Base-by-base conservation (phyloP, 1,140 invertebrate genomes). In the Homarus americanus region DNA sequence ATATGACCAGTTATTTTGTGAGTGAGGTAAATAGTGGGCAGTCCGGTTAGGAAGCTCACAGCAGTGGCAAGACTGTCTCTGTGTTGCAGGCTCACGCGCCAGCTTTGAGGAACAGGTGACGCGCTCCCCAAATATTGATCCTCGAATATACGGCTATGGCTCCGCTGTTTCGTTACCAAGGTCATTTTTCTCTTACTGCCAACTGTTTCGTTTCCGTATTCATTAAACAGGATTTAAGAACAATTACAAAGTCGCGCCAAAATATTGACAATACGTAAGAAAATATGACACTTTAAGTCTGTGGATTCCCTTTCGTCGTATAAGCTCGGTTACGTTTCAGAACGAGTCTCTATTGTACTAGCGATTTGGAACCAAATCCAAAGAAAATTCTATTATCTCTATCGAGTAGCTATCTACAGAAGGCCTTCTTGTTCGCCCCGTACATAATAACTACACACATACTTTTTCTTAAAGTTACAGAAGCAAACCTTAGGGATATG, bases 41-140 rank as follows among this genome's bases (percentile, higher is more conserved):
- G 40, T n/a, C n/a, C 17, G 24, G 24, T 53, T 38, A 4, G 49
- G 49, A n/a, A 17, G 20, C 32, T 20, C 44, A 5, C 53, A 15
- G 15, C 1, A 3, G 12, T 87, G 44, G 44, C 72, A 53, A 49
- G 4, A 87, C 40, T 58, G 72, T 20, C 24, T 53, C 40, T 38
- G 41, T 53, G 32, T 41, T 78, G 72, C 53, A 58, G 73, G 84
- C 84, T 87, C 84, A 49, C 72, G 12, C 40, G 84, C 84, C 58
- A 87, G 84, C 84, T 78, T 28, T 2, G 72, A 85, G 84, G 34
- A 87, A 87, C 84, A 87, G 84, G 84, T 87, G 84, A 87, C 84
- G 84, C 84, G 40, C 49, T 38, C n/a, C 38, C 41, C 41, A 44
- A 87, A 44, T 87, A 75, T 75, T 87, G 44, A 73, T 75, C 44